Percentiles rank a stretch among this genome's conserved stretches.
Evolutionary conservation across 2,797 vertebrate species (phyloP).

Genomic region (Selene dorsalis): DNA sequence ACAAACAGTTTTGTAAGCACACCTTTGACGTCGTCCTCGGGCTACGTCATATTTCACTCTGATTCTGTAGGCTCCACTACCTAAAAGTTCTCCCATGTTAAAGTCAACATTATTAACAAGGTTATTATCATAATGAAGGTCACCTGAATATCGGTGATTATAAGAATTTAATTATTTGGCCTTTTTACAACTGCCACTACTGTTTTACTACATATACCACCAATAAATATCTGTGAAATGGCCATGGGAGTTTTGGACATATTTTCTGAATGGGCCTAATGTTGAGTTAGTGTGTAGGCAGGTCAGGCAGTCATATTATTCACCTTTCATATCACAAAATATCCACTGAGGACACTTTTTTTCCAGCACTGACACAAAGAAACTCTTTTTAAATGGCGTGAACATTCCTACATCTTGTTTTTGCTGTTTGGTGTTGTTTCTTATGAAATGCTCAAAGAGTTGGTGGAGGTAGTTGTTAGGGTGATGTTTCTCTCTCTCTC

Average conservation of each 20-base stretch:
- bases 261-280: constrained; percentile 48
- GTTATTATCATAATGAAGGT: constrained; percentile 46
- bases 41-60: constrained; percentile 88
- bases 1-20: constrained; percentile 92
- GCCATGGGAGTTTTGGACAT: constrained; percentile 54
- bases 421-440: constrained; percentile 74
- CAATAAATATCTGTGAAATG: constrained; percentile 44
- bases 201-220: constrained; percentile 51
- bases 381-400: constrained; percentile 57
- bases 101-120: constrained; percentile 49
- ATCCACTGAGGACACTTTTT: constrained; percentile 48
- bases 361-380: constrained; percentile 50
- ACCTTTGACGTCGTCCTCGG: constrained; percentile 86
- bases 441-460: constrained; percentile 58
- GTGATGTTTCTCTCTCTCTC: constrained; percentile 32
- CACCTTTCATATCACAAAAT: constrained; percentile 48
- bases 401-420: constrained; percentile 67
- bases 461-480: constrained; percentile 35
- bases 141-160: constrained; percentile 38
- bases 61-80: constrained; percentile 89
- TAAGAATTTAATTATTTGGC: constrained; percentile 36
- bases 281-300: constrained; percentile 40
- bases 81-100: constrained; percentile 62
- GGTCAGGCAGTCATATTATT: constrained; percentile 32
- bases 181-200: constrained; percentile 61